Conservation (phyloP, 2,888 invertebrate species). For the Scaptomyza flava region DNA sequence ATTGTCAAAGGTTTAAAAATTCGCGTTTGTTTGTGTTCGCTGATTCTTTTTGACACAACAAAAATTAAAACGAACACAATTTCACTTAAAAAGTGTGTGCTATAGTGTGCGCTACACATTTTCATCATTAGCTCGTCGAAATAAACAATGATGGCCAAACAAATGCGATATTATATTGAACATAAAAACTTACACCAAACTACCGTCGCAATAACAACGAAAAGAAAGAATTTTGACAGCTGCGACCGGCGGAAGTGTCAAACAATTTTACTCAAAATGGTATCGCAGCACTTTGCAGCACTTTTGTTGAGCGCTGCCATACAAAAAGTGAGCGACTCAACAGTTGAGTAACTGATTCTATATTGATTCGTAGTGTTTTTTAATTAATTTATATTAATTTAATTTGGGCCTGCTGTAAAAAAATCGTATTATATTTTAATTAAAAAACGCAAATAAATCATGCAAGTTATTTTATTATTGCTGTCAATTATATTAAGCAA, state of each 20-base stretch:
- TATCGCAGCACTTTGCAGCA: conserved; percentile 14
- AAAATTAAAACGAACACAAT: conserved; percentile 33
- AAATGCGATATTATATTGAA: conserved; percentile 64
- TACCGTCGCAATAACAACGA: conserved; percentile 83
- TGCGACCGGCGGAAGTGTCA: conserved; percentile 77
- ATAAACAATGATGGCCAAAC: conserved; percentile 62
- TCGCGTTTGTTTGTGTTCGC: conserved; percentile 41
- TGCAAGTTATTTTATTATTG: background rate
- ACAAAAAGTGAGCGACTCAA: conserved; percentile 7
- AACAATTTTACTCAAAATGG: conserved; percentile 43
- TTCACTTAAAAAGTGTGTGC: conserved; percentile 26
- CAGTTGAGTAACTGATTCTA: conserved; percentile 11
- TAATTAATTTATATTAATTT: background rate
- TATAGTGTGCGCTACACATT: conserved; percentile 33
- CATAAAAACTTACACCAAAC: conserved; percentile 82
- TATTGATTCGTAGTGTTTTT: background rate
- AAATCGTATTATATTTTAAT: background rate
- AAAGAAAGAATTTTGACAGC: conserved; percentile 84
- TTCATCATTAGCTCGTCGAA: conserved; percentile 36
- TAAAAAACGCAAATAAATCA: background rate
- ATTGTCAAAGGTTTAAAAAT: background rate
- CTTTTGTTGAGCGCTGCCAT: conserved; percentile 6
- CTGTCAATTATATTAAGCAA: background rate
- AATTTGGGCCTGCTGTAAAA: background rate
- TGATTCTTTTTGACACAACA: conserved; percentile 5